Evolutionary conservation across 2,797 vertebrate species (phyloP).

Genomic region (Poliocrania exsul): DNA sequence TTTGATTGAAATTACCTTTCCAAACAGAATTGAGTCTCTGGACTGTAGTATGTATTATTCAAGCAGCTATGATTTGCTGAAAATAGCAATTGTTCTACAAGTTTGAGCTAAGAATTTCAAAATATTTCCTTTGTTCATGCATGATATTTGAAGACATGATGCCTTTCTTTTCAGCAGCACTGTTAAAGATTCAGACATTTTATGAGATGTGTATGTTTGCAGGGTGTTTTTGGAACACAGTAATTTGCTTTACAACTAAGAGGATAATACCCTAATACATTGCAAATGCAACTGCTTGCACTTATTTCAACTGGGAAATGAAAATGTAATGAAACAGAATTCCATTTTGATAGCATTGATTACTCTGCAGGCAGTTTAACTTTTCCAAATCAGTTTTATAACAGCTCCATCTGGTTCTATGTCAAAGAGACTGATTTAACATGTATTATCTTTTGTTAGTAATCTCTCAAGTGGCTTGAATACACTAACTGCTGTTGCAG

Average conservation of each 20-base stretch:
- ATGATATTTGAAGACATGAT: neutral
- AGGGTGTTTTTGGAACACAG: neutral
- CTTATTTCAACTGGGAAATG: neutral
- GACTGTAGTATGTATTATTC: neutral
- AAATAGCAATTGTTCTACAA: neutral
- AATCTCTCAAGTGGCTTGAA: neutral
- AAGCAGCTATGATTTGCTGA: neutral
- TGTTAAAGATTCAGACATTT: neutral
- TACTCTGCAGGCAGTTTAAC: neutral
- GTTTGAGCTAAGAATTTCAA: neutral
- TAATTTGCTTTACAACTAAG: neutral
- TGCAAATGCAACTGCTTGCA: neutral
- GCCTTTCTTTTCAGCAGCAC: neutral
- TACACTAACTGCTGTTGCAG: neutral
- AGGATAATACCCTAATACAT: neutral
- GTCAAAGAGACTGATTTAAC: neutral
- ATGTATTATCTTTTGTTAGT: neutral
- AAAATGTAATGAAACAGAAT: slow-evolving; percentile 18
- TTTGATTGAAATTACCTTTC: neutral
- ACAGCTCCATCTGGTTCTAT: neutral
- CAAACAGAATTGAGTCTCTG: neutral
- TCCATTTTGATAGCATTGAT: neutral
- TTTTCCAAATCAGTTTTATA: neutral
- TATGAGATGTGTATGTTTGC: neutral
- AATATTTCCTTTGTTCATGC: neutral